Percentiles rank a stretch among this genome's conserved stretches.
Conservation (phyloP, 2,888 invertebrate genomes). For the Ormyrus rosae region DNA sequence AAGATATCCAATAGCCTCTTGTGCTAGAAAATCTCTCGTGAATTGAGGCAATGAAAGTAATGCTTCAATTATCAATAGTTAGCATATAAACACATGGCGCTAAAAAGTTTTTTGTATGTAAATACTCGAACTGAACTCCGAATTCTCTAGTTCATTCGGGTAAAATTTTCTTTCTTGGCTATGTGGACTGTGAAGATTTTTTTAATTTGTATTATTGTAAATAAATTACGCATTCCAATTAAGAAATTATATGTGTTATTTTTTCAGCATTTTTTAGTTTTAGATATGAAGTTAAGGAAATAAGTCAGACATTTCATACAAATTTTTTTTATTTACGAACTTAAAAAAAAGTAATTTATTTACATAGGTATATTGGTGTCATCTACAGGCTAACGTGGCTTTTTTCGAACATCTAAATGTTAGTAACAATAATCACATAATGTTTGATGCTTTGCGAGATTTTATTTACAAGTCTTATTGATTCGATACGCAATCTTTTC, state of each 20-base stretch:
- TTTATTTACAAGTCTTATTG: constrained; percentile 28
- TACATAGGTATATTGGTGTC: constrained; percentile 26
- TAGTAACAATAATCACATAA: background rate
- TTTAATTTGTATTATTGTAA: constrained; percentile 52
- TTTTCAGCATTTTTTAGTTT: background rate
- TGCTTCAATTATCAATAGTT: constrained; percentile 14
- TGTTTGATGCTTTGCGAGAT: no score
- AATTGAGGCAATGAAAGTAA: constrained; percentile 14
- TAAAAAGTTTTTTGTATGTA: constrained; percentile 41
- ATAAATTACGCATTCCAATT: constrained; percentile 39
- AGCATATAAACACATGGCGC: constrained; percentile 18
- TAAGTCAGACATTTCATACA: background rate
- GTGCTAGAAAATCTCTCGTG: constrained; percentile 19
- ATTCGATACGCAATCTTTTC: background rate
- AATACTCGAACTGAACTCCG: constrained; percentile 20
- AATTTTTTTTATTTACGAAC: constrained; percentile 30
- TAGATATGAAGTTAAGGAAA: no score
- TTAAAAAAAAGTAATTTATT: constrained; percentile 39
- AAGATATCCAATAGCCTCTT: constrained; percentile 34
- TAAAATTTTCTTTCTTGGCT: constrained; percentile 15
- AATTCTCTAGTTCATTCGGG: constrained; percentile 11
- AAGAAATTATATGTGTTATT: background rate
- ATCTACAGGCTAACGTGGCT: no score
- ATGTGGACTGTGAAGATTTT: constrained; percentile 43
- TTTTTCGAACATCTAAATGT: no score